These are phyloP conservation scores for Stegana nigrithorax DNA, from an alignment of 2,888 invertebrate genomes.

Conservation along the genomic window DNA sequence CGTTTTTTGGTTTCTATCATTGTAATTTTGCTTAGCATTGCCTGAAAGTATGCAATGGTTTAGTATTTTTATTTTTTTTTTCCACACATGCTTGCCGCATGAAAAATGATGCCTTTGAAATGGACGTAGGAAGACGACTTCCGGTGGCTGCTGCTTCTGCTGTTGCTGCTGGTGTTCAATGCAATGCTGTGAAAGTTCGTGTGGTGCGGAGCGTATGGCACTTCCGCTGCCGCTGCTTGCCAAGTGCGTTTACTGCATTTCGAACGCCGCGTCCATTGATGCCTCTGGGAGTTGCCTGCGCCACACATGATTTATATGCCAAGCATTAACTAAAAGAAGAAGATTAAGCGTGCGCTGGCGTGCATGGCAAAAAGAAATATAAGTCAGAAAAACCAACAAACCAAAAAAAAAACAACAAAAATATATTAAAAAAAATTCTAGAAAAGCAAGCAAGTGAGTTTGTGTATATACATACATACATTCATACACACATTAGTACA, in stretches of 20 bases:
- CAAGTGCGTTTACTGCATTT: neutral
- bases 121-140: neutral
- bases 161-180: neutral
- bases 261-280: neutral
- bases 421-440: neutral
- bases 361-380: neutral
- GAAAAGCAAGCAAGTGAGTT: neutral
- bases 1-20: too few species aligned
- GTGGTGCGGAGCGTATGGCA: neutral
- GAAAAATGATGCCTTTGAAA: constrained; percentile 4
- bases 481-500: neutral
- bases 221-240: neutral
- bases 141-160: neutral
- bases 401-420: neutral
- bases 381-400: neutral
- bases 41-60: neutral
- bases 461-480: neutral
- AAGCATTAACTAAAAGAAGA: constrained; percentile 8
- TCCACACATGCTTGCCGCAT: neutral
- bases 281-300: constrained; percentile 1
- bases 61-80: too few species aligned
- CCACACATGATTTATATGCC: constrained; percentile 16
- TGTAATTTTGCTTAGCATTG: neutral
- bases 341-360: constrained; percentile 8
- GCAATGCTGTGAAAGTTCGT: neutral